Percentiles rank a stretch among this genome's conserved stretches.
These are phyloP conservation scores for Daubentonia madagascariensis DNA, from an alignment of 2,113 vertebrate genomes.

Conservation along the genomic window DNA sequence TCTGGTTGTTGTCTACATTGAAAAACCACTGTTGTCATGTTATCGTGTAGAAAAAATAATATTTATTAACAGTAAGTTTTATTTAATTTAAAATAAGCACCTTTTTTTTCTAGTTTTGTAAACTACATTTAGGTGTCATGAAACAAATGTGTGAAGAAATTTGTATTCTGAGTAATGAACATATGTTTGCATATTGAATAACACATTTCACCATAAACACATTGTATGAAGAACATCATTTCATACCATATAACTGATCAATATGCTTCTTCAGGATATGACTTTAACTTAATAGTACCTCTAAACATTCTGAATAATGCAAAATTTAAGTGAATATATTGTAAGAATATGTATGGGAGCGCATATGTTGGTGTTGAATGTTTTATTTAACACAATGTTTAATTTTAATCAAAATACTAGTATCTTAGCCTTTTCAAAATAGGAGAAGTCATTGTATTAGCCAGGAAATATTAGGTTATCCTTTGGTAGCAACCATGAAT, in stretches of 20 bases:
- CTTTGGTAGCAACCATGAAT: neutral
- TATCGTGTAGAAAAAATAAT: neutral
- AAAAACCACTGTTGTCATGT: neutral
- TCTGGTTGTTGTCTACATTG: neutral
- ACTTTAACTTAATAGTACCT: neutral
- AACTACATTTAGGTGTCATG: slow-evolving; percentile 42
- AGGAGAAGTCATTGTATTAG: neutral
- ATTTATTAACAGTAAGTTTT: neutral
- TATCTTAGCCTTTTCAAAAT: neutral
- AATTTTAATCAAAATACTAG: neutral
- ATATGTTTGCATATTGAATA: slow-evolving; percentile 46
- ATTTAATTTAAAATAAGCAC: slow-evolving; percentile 11
- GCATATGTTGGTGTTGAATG: neutral
- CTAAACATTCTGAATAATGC: neutral
- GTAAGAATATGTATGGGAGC: neutral
- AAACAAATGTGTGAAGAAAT: slow-evolving; percentile 65
- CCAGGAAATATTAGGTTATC: neutral
- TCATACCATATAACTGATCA: slow-evolving; percentile 8
- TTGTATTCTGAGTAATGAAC: slow-evolving; percentile 19
- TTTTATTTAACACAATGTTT: neutral
- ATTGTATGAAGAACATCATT: neutral
- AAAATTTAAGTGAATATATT: neutral
- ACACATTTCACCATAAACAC: slow-evolving; percentile 15
- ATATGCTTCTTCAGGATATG: neutral
- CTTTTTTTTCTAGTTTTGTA: neutral